A percentile compares a stretch with the other conserved stretches of the same genome.
Evolutionary conservation across 2,113 vertebrate genomes (phyloP).

Genomic region (Chaenogobius annularis): DNA sequence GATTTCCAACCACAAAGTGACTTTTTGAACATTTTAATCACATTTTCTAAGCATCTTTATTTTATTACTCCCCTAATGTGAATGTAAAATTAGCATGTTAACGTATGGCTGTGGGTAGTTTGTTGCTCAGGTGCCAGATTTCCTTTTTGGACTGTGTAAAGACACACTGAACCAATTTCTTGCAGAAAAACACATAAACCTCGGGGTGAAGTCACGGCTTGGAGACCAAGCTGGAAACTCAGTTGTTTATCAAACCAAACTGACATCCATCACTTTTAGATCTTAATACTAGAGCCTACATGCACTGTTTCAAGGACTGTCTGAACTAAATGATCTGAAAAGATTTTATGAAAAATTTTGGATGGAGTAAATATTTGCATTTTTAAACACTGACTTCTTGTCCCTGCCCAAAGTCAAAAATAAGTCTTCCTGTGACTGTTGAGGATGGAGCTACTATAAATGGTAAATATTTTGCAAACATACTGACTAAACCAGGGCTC

Average conservation of each 20-base stretch:
- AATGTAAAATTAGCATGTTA: slow-evolving; percentile 28
- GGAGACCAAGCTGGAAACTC: slow-evolving; percentile 57
- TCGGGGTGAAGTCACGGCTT: slow-evolving; percentile 62
- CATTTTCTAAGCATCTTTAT: slow-evolving; percentile 11
- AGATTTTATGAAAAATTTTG: slow-evolving; percentile 13
- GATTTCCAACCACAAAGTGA: slow-evolving; percentile 22
- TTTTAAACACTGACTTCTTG: slow-evolving; percentile 8
- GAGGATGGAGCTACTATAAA: background rate
- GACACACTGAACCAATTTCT: slow-evolving; percentile 47
- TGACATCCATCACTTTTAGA: slow-evolving; percentile 59
- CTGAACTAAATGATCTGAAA: slow-evolving; percentile 28
- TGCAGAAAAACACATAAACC: slow-evolving; percentile 53
- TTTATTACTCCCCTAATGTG: slow-evolving; percentile 32
- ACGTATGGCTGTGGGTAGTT: slow-evolving; percentile 46
- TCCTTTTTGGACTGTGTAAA: slow-evolving; percentile 44
- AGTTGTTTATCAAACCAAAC: slow-evolving; percentile 61
- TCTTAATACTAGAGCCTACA: slow-evolving; percentile 26
- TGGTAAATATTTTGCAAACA: background rate
- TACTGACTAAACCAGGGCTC: background rate
- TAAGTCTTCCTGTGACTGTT: background rate
- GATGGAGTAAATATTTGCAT: background rate
- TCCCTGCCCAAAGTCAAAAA: background rate
- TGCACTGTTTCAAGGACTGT: slow-evolving; percentile 24
- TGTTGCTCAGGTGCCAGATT: slow-evolving; percentile 49
- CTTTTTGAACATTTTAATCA: slow-evolving; percentile 42